Base-by-base conservation (phyloP, 2,888 invertebrate species). In the Oscheius sp. region DNA sequence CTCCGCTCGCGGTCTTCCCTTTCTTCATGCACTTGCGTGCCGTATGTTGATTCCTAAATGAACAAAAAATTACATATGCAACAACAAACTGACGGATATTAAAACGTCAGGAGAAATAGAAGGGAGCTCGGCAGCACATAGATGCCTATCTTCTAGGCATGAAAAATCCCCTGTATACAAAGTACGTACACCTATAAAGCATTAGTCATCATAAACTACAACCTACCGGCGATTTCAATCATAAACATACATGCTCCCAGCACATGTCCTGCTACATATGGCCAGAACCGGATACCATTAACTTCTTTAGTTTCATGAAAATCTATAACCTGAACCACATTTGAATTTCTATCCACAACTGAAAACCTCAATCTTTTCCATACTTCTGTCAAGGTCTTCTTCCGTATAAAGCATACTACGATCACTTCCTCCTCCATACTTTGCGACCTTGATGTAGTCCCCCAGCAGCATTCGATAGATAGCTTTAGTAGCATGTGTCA, bases 161-260 rank as follows among this genome's bases (percentile, higher is more conserved):
- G 98, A 98, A 89, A 99, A 99, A 88, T 99, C 99, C 0, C 99
- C 99, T 0, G 99, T 99, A 75, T 86, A 88, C 1, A 88, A 76
- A 72, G 91, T 89, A 91, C 95, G 96, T 1, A 98, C 96, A 45
- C 80, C 76, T 16, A 41, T 23, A 69, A 29, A 6, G 16, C 23
- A 18, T 29, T 35, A 9, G 6, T 18, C 18, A 6, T 16, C 6
- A n/a, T 35, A 35, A 13, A 41, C 29, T 59, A 12, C 2, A 49
- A 49, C 5, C 5, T 52, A 76, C 76, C 99, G 41, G 98, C 99
- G 64, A 99, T 99, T 91, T 99, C 98, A 74, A 99, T 95, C 96
- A 99, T 97, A 89, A 99, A 99, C 98, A 99, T 99, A 70, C 98
- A 98, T 0, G 99, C 99, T 0, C 99, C 99, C 0, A 99, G 91